phyloP scores from a whole-genome alignment of 2,888 invertebrate species.

The Octonoba sinensis region DNA sequence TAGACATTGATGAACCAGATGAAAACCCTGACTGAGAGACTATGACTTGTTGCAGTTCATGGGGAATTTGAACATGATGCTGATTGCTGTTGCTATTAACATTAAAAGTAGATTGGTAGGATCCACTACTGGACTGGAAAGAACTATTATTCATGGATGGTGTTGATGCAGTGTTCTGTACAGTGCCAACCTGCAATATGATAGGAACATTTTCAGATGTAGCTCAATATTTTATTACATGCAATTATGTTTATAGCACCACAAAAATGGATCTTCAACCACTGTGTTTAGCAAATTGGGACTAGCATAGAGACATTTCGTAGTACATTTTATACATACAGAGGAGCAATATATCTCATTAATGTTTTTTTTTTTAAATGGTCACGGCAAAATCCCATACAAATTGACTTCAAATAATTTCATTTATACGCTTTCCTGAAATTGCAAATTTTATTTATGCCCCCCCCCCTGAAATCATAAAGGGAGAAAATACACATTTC shows the following conservation, averaged over 20 bases:
- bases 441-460: too few species aligned
- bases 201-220: too few species aligned
- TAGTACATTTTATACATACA: not conserved
- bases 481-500: too few species aligned
- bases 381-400: too few species aligned
- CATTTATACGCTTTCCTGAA: too few species aligned
- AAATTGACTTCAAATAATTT: too few species aligned
- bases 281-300: not conserved
- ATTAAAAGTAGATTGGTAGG: constrained; percentile 40
- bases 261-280: not conserved
- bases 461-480: too few species aligned
- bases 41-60: constrained; percentile 54
- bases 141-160: constrained; percentile 43
- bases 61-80: constrained; percentile 53
- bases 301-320: not conserved
- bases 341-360: too few species aligned
- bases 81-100: constrained; percentile 32
- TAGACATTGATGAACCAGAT: constrained; percentile 25
- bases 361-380: too few species aligned
- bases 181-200: constrained; percentile 40
- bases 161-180: constrained; percentile 39
- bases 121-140: constrained; percentile 42
- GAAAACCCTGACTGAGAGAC: constrained; percentile 53
- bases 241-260: not conserved
- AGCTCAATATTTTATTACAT: not conserved